Percentiles rank a stretch among this genome's conserved stretches.
Conservation (phyloP, 2,113 vertebrate species). For the Gracilinanus agilis region DNA sequence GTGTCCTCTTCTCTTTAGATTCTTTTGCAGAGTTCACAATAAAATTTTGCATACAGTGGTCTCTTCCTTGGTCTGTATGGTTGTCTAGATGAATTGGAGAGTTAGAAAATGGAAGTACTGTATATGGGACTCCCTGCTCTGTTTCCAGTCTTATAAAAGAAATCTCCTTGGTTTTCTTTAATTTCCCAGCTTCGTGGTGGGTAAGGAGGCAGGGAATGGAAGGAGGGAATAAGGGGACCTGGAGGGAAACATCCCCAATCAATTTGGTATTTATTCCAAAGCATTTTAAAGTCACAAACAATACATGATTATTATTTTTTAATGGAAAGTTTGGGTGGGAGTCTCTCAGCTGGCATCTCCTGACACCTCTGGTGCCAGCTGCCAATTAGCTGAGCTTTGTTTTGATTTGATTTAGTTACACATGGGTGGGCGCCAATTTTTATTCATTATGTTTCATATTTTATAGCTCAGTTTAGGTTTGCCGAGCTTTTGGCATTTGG, state of each 20-base stretch:
- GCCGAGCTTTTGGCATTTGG: slow-evolving; percentile 83
- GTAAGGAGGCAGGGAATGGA: not conserved
- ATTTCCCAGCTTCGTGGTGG: not conserved
- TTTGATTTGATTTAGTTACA: slow-evolving; percentile 83
- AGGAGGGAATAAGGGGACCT: not conserved
- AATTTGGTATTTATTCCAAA: not conserved
- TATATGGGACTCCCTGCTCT: not conserved
- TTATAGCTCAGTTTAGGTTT: slow-evolving; percentile 82
- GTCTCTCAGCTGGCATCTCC: slow-evolving; percentile 70
- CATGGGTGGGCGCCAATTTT: slow-evolving; percentile 82
- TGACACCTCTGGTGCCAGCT: slow-evolving; percentile 81
- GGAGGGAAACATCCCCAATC: not conserved
- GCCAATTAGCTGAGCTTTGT: slow-evolving; percentile 80
- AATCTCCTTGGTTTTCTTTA: not conserved
- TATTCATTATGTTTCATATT: slow-evolving; percentile 84
- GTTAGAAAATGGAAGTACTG: not conserved
- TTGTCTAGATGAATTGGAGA: not conserved
- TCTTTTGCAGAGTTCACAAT: not conserved
- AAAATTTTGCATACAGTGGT: not conserved
- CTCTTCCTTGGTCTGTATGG: not conserved
- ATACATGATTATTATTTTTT: slow-evolving; percentile 29
- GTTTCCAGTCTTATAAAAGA: not conserved
- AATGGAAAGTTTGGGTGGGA: slow-evolving; percentile 59
- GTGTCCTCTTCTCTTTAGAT: not conserved
- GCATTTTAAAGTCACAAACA: not conserved